Evolutionary conservation across 2,888 invertebrate species (phyloP), one percentile per base, ranked within the genome.

Genomic region (Dicyrtoma fusca): DNA sequence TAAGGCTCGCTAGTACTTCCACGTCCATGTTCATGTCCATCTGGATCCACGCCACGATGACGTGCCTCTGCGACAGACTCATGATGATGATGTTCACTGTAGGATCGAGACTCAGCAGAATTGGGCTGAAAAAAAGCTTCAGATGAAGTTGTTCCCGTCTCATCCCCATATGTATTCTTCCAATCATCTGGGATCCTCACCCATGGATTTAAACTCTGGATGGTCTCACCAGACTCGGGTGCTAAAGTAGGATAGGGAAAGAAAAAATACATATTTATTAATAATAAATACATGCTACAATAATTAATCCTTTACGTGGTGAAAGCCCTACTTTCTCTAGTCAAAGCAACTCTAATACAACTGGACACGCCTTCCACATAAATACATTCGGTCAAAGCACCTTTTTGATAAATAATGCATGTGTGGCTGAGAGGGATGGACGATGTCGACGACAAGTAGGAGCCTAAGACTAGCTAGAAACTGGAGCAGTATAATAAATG

Each of bases 181-280:
- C 76, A 79, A 65, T 78, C 77, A 14, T 78, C 78, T 21, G 79
- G 79, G 53, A 79, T 78, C 62, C 73, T 75, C 66, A 79, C 79
- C 79, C 79, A 79, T 13, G 78, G 74, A 73, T 79, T 79, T 63
- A 77, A 74, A 75, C 77, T 77, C 71, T 77, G 77, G 65, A 79
- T 79, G 59, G 77, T 77, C 73, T 79, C 79, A 21, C 77, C 76
- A 42, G 79, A 77, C 68, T 79, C 79, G 11, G 19, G 49, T 3
- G 19, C 49, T n/a, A 10, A 6, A 49, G 3, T 4, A 13, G 11
- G 49, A 49, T 6, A 49, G 49, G 3, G 11, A 49, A 21, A 68
- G 25, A 53, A 47, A 14, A 34, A 34, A 34, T 34, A 34, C 34
- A 34, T 34, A 8, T 34, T 3, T 34, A 34, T 5, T 34, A 5